A percentile compares a stretch with the other conserved stretches of the same genome.
Conservation (phyloP, 2,888 invertebrate species). For the Drosophila parthenogenetica region DNA sequence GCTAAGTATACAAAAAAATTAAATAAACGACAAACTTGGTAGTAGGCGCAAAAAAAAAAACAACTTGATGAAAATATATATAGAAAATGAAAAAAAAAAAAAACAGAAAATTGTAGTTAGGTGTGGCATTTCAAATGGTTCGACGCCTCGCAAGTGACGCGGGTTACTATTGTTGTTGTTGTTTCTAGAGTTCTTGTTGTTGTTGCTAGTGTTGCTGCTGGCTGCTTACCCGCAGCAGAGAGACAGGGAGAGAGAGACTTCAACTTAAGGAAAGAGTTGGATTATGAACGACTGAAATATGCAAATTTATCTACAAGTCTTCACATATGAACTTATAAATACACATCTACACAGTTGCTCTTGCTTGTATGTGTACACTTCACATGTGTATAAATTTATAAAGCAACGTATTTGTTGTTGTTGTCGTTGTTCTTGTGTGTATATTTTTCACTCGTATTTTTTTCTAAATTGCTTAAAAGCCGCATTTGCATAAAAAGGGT, state of each 20-base stretch:
- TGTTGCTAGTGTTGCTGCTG: constrained; percentile 39
- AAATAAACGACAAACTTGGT: constrained; percentile 63
- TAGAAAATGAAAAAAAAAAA: not conserved
- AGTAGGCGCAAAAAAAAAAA: constrained; percentile 71
- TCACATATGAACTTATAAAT: constrained; percentile 76
- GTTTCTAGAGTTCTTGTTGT: constrained; percentile 35
- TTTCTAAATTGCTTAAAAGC: constrained; percentile 73
- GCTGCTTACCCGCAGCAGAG: constrained; percentile 53
- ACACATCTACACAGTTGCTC: constrained; percentile 23
- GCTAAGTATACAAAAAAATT: constrained; percentile 18
- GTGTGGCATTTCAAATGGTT: constrained; percentile 81
- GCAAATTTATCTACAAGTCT: constrained; percentile 75
- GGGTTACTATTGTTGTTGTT: constrained; percentile 47
- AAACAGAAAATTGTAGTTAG: constrained; percentile 71
- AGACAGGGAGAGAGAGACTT: constrained; percentile 31
- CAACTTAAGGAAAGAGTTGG: constrained; percentile 78
- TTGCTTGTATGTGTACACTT: constrained; percentile 32
- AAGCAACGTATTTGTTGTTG: constrained; percentile 45
- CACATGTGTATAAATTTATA: constrained; percentile 69
- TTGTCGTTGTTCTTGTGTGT: constrained; percentile 31
- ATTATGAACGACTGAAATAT: constrained; percentile 81
- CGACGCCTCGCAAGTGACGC: constrained; percentile 76
- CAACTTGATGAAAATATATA: constrained; percentile 43
- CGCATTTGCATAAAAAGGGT: constrained; percentile 80
- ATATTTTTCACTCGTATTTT: constrained; percentile 69